Base-by-base conservation (phyloP, 1,140 invertebrate genomes). In the Trigoniulus corallinus region DNA sequence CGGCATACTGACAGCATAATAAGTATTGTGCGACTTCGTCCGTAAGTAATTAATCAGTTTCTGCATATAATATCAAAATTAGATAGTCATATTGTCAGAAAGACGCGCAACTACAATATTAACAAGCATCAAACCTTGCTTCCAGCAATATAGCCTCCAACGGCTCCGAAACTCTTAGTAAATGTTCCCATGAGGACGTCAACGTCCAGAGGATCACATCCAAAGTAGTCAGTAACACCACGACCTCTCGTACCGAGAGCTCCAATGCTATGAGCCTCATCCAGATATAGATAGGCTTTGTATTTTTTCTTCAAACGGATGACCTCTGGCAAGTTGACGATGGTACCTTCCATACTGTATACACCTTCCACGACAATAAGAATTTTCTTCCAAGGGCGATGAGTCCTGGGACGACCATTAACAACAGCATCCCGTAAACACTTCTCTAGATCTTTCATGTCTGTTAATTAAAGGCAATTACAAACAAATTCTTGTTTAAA, bases 161-260 rank as follows among this genome's bases (percentile, higher is more conserved):
- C 84, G 43, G 88, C 83, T 45, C 88, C 92, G 72, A 98, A 98
- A 67, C 84, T 88, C 68, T 92, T 92, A 0, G 88, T 91, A 64
- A 88, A 92, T 4, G 88, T 92, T 48, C 95, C 95, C 95, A 99
- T 98, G 25, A 96, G 71, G 56, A 98, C 82, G 62, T 99, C 96
- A 3, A 99, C 76, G 61, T 98, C 88, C 20, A 71, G 72, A 1
- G 92, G 81, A 72, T 89, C 73, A 55, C 84, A 75, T 23, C 76
- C 78, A 62, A 74, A 87, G 67, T 89, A 91, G 63, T 93, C 87
- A 3, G 84, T 76, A 26, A 96, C 80, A 29, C 96, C 96, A 57
- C 85, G 73, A 2, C 95, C 95, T 59, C 73, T 70, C 22, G 77
- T 74, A 13, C 94, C 94, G 68, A 95, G 74, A 0, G 94, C 92